Conservation (phyloP, 2,113 vertebrate genomes). For the Marmota flaviventris region DNA sequence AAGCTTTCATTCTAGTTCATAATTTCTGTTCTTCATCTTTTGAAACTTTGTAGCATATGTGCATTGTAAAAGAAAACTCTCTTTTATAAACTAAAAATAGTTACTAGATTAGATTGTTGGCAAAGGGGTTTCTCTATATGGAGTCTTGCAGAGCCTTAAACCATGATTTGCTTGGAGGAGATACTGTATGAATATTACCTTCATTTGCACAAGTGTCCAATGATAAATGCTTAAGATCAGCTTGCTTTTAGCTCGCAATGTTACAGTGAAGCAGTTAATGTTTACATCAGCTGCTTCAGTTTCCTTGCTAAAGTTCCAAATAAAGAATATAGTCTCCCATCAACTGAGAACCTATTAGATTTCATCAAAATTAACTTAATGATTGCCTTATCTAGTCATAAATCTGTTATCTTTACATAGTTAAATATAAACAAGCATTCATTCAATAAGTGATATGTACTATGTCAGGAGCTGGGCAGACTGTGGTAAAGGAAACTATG, state of each 20-base stretch:
- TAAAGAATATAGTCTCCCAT: not conserved
- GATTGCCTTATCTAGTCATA: not conserved
- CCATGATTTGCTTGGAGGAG: not conserved
- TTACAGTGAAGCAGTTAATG: not conserved
- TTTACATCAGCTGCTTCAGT: not conserved
- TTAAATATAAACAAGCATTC: not conserved
- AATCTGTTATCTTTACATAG: not conserved
- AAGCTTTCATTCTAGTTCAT: not conserved
- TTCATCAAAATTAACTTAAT: not conserved
- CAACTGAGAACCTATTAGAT: not conserved
- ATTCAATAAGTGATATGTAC: not conserved
- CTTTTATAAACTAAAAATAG: not conserved
- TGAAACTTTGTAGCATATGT: not conserved
- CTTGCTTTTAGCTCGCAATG: not conserved
- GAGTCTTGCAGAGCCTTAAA: not conserved
- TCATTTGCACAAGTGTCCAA: not conserved
- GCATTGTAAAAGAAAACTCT: not conserved
- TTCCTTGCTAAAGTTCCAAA: not conserved
- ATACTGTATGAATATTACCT: not conserved
- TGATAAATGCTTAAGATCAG: conserved; percentile 16
- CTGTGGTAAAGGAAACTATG: not conserved
- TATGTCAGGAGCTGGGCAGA: not conserved
- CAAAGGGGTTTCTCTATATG: not conserved
- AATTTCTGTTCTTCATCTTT: not conserved
- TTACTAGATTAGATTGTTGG: not conserved